phyloP scores from a whole-genome alignment of 2,888 invertebrate species.

The Alcis repandata region DNA sequence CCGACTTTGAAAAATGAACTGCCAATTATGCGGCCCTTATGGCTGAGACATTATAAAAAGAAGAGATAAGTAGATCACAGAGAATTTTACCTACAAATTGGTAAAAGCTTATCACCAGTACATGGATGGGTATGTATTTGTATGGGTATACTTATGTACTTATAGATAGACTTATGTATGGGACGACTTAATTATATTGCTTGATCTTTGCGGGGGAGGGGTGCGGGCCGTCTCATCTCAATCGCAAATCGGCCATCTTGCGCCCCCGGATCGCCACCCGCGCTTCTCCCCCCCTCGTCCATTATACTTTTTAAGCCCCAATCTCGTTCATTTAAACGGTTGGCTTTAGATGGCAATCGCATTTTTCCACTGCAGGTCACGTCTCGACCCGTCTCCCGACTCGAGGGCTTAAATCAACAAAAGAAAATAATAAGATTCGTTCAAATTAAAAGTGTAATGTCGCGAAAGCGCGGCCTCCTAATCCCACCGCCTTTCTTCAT shows the following conservation, averaged over 20 bases:
- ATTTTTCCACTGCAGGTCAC: conserved; percentile 90
- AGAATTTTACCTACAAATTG: conserved; percentile 42
- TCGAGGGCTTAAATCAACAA: conserved; percentile 90
- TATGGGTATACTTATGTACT: conserved; percentile 8
- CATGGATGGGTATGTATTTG: conserved; percentile 57
- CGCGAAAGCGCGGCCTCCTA: conserved; percentile 77
- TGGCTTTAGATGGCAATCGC: conserved; percentile 90
- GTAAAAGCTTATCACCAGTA: conserved; percentile 47
- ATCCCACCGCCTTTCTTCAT: conserved; percentile 82
- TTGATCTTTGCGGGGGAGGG: conserved; percentile 76
- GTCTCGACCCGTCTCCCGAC: conserved; percentile 87
- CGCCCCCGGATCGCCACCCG: conserved; percentile 83
- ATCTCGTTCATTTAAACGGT: conserved; percentile 91
- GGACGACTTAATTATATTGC: conserved; percentile 82
- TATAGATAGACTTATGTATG: conserved; percentile 57
- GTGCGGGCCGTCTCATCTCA: conserved; percentile 81
- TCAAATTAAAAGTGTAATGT: conserved; percentile 91
- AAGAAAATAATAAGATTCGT: conserved; percentile 90
- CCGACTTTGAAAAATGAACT: background rate
- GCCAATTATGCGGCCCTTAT: background rate
- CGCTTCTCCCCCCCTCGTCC: conserved; percentile 82
- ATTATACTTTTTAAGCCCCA: conserved; percentile 92
- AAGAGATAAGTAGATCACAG: conserved; percentile 34
- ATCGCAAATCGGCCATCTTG: conserved; percentile 87
- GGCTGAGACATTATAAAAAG: conserved; percentile 20